phyloP scores from a whole-genome alignment of 2,888 invertebrate genomes.

The Chloroclystis v-ata region DNA sequence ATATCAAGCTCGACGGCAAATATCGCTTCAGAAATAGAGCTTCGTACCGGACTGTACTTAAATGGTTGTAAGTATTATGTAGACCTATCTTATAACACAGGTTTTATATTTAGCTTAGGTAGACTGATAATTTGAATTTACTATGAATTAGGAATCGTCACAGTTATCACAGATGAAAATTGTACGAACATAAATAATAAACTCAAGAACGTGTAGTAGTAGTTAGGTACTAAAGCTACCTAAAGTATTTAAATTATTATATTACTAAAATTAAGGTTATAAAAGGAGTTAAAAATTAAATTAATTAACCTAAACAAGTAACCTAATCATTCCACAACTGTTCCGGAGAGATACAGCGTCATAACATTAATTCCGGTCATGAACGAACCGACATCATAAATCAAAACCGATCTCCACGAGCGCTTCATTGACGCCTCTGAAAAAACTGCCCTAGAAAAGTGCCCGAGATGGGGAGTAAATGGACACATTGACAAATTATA shows the following conservation, averaged over 20 bases:
- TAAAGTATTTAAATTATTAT: too few species aligned
- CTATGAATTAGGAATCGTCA: too few species aligned
- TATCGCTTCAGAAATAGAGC: conserved; percentile 13
- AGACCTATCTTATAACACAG: too few species aligned
- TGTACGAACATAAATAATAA: too few species aligned
- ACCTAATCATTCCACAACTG: conserved; percentile 20
- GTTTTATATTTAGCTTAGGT: too few species aligned
- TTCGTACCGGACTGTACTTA: conserved; percentile 2
- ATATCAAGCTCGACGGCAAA: conserved; percentile 41
- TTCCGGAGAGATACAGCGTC: conserved; percentile 30
- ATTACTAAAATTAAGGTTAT: too few species aligned
- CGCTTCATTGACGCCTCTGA: conserved; percentile 36
- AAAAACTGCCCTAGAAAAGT: conserved; percentile 24
- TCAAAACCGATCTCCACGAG: conserved; percentile 35
- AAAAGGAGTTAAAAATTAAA: too few species aligned
- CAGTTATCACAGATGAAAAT: too few species aligned
- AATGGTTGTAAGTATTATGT: too few species aligned
- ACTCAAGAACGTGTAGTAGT: too few species aligned
- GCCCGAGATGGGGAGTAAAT: conserved; percentile 14
- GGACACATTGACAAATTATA: conserved; percentile 9
- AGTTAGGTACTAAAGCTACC: too few species aligned
- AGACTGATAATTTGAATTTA: too few species aligned
- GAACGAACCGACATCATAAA: conserved; percentile 39
- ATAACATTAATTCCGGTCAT: conserved; percentile 46
- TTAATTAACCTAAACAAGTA: neutral